These are phyloP conservation scores for Drosophila bipectinata DNA, from an alignment of 1,140 invertebrate species.

Conservation along the genomic window DNA sequence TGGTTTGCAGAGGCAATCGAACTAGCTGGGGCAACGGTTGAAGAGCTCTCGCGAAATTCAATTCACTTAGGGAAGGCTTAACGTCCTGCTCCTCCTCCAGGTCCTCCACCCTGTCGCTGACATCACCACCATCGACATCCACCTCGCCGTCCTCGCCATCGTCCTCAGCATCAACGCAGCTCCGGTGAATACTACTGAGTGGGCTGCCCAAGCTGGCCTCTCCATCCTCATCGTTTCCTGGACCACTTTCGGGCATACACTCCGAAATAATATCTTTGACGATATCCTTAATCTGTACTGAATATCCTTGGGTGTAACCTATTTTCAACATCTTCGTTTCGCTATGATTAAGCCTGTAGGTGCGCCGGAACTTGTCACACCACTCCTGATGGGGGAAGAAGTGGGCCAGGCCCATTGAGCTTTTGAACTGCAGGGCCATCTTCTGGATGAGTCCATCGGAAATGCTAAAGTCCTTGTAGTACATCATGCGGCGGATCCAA, in stretches of 20 bases:
- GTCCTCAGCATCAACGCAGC: constrained; percentile 44
- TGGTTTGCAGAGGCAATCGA: constrained; percentile 54
- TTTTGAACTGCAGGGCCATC: constrained; percentile 80
- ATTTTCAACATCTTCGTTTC: constrained; percentile 71
- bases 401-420: constrained; percentile 69
- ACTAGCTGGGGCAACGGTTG: constrained; percentile 47
- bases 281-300: constrained; percentile 80
- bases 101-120: constrained; percentile 44
- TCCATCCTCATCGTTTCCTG: constrained; percentile 26
- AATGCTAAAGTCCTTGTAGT: constrained; percentile 79
- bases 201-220: constrained; percentile 44
- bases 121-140: constrained; percentile 61
- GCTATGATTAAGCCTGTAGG: constrained; percentile 65
- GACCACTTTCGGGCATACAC: constrained; percentile 33
- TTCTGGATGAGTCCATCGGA: constrained; percentile 78
- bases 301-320: constrained; percentile 70
- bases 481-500: constrained; percentile 82
- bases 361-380: constrained; percentile 77
- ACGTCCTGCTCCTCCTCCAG: constrained; percentile 45
- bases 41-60: constrained; percentile 38
- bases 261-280: constrained; percentile 71
- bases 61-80: constrained; percentile 54
- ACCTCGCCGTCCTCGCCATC: constrained; percentile 55
- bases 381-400: constrained; percentile 82
- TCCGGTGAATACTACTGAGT: constrained; percentile 50